These are phyloP conservation scores for Phyllostomus hastatus DNA, from an alignment of 2,113 vertebrate species.

Conservation along the genomic window DNA sequence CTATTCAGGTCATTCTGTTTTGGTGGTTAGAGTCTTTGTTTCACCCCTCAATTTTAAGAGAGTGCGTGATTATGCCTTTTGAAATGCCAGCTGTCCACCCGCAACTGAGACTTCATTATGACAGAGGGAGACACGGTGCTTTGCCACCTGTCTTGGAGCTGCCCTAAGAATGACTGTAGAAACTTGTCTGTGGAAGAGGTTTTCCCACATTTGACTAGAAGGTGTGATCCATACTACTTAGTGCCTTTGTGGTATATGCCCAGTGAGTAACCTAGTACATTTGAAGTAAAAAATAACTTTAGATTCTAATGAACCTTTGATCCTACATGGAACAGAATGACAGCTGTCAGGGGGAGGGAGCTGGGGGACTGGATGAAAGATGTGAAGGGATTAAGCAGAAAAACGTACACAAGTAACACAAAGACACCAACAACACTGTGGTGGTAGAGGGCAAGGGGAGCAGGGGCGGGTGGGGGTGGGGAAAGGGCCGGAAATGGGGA, in stretches of 20 bases:
- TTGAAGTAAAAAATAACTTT: conserved; percentile 18
- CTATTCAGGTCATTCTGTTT: neutral
- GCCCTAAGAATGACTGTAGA: conserved; percentile 3
- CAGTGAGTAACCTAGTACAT: conserved; percentile 11
- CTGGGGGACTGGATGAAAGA: too few species aligned
- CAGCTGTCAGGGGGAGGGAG: too few species aligned
- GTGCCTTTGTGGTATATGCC: neutral
- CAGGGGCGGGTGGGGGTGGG: too few species aligned
- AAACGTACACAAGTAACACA: too few species aligned
- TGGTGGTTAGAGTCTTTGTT: neutral
- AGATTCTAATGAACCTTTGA: neutral
- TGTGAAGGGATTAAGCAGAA: too few species aligned
- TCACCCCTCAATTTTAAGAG: neutral
- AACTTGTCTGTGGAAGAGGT: neutral
- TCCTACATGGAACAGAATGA: neutral
- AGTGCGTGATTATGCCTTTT: neutral
- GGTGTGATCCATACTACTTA: neutral
- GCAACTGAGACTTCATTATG: conserved; percentile 7
- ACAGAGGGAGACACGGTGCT: neutral
- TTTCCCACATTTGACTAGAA: conserved; percentile 40
- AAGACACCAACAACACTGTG: too few species aligned
- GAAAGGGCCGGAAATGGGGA: too few species aligned
- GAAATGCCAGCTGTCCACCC: neutral
- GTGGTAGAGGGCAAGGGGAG: too few species aligned
- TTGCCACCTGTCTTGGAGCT: neutral